Conservation (phyloP, 2,113 vertebrate species). For the Brienomyrus brachyistius region DNA sequence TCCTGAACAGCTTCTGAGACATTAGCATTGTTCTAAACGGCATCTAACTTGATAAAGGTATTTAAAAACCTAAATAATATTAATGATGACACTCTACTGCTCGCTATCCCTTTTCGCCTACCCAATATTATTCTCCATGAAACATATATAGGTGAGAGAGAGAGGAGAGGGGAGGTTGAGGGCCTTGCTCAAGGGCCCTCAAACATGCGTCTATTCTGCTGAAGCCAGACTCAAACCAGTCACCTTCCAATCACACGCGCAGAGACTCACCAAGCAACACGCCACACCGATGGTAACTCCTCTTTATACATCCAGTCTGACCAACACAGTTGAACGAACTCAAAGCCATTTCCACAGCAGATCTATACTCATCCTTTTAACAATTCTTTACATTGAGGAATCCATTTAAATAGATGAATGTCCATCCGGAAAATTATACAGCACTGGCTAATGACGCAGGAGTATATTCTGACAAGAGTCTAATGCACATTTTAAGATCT, state of each 20-base stretch:
- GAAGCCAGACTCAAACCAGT: background rate
- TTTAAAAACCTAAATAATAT: background rate
- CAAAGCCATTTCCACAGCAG: background rate
- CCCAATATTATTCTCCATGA: no score
- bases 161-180: background rate
- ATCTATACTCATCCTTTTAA: background rate
- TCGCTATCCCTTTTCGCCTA: background rate
- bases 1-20: background rate
- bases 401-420: background rate
- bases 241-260: background rate
- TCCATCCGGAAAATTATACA: background rate
- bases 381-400: background rate
- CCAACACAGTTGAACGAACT: background rate
- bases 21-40: background rate
- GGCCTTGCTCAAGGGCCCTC: background rate
- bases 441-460: background rate
- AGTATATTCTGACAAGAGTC: background rate
- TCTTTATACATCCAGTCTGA: background rate
- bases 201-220: background rate
- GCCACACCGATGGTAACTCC: background rate
- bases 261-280: background rate
- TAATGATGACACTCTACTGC: background rate
- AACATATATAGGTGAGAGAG: background rate
- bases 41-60: background rate
- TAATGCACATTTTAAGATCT: background rate